Evolutionary conservation across 2,888 invertebrate genomes (phyloP).

Genomic region (Arctia plantaginis): DNA sequence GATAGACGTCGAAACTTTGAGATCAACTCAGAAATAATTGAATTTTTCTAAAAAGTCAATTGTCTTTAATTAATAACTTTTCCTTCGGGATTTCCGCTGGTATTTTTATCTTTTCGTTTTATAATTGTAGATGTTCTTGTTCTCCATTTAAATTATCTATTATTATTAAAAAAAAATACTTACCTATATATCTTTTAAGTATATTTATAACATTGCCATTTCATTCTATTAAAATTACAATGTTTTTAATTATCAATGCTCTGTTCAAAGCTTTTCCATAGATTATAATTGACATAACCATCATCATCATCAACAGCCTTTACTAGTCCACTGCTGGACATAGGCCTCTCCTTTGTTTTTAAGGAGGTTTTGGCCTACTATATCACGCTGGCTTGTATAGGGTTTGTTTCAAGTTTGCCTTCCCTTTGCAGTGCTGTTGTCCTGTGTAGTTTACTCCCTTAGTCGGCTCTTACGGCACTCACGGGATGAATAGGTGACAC

Average conservation of each 20-base stretch:
- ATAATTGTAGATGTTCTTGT: conserved; percentile 11
- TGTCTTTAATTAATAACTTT: conserved; percentile 37
- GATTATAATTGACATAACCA: background rate
- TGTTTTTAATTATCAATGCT: background rate
- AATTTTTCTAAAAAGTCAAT: conserved; percentile 38
- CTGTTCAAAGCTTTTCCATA: background rate
- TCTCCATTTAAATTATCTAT: background rate
- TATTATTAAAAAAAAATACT: background rate
- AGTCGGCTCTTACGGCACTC: no score
- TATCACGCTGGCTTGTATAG: no score
- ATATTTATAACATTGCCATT: background rate
- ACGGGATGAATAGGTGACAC: no score
- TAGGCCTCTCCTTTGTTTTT: no score
- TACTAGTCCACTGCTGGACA: no score
- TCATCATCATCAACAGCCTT: no score
- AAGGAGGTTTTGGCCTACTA: no score
- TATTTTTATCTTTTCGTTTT: conserved; percentile 18
- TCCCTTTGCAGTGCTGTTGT: no score
- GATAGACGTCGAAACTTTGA: conserved; percentile 24
- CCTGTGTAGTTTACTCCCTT: no score
- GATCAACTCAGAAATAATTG: conserved; percentile 28
- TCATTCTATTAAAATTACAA: background rate
- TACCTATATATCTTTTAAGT: background rate
- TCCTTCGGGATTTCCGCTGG: conserved; percentile 22
- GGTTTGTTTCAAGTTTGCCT: no score